A percentile compares a stretch with the other conserved stretches of the same genome.
Evolutionary conservation across 1,140 invertebrate genomes (phyloP).

Genomic region (Atta colombica): DNA sequence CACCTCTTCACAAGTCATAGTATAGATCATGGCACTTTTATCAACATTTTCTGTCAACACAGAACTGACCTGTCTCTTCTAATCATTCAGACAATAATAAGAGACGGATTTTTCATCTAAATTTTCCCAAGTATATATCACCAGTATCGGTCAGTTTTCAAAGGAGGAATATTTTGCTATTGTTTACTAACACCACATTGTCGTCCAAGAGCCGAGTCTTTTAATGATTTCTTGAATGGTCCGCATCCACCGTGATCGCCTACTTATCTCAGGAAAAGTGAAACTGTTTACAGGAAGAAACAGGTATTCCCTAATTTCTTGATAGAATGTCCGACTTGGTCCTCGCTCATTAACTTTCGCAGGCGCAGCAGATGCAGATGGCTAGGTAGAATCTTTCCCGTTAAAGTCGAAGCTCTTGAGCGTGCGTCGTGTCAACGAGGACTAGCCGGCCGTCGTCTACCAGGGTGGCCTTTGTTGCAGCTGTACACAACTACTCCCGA

Average conservation of each 20-base stretch:
- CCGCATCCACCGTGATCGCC: constrained; percentile 2
- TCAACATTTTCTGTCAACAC: constrained; percentile 20
- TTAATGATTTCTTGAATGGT: not conserved
- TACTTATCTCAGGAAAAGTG: constrained; percentile 10
- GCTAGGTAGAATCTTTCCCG: constrained; percentile 45
- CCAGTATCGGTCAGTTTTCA: not conserved
- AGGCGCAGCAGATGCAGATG: constrained; percentile 20
- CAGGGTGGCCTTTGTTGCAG: constrained; percentile 76
- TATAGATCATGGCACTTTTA: constrained; percentile 28
- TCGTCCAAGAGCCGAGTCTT: not conserved
- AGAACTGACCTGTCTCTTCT: constrained; percentile 1
- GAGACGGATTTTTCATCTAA: not conserved
- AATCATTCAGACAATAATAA: constrained; percentile 16
- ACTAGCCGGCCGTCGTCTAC: constrained; percentile 78
- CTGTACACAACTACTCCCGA: constrained; percentile 74
- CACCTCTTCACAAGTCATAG: constrained; percentile 54
- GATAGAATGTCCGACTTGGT: not conserved
- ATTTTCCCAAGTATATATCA: constrained; percentile 3
- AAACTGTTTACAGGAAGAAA: not conserved
- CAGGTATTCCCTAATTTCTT: not conserved
- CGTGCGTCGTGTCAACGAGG: constrained; percentile 82
- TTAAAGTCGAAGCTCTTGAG: constrained; percentile 75
- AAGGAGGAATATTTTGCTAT: not conserved
- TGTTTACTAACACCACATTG: not conserved
- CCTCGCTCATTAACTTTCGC: constrained; percentile 22